Evolutionary conservation across 2,888 invertebrate genomes (phyloP), one percentile per base, ranked within the genome.

Genomic region (Trachelus troglodyta): DNA sequence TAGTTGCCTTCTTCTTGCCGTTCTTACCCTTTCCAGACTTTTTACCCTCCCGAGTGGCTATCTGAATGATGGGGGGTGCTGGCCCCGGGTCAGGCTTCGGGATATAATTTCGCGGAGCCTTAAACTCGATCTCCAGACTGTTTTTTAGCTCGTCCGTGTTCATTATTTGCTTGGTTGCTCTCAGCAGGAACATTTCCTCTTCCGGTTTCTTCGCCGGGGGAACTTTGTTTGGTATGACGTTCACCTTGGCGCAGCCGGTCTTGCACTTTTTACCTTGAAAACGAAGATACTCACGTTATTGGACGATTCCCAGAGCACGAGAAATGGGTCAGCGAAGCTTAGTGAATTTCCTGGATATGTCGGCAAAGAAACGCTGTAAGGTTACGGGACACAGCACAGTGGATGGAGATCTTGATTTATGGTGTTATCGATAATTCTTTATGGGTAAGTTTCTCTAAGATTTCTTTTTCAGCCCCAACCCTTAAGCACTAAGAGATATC

Each of bases 101-200:
- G 69, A 76, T 80, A 83, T 89, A 89, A 87, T 89, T 89, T 81
- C 89, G 84, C 1, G 89, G 84, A 33, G 85, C 84, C 74, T 86
- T 86, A 75, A 88, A 84, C 83, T 89, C 87, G 77, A 89, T 83
- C 80, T 89, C 88, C 40, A 89, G 82, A 56, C 76, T 84, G 79
- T 85, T 87, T 68, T 78, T 83, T 74, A 85, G 78, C 71, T 86
- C 83, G 37, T 86, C 84, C 74, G 81, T 74, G 69, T 78, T 75
- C 69, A 84, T 81, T 74, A 85, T 80, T 78, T 86, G 85, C 74
- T 84, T 85, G 69, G 77, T 83, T 31, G 86, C 68, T 68, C 78
- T 82, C 37, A 89, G 75, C 69, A 85, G 80, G 71, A 89, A 82
- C 80, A 83, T 81, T 74, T 88, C 88, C 77, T 89, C 88, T 23